These are phyloP conservation scores for Diploscapter pachys DNA, from an alignment of 1,140 invertebrate species.

Conservation along the genomic window DNA sequence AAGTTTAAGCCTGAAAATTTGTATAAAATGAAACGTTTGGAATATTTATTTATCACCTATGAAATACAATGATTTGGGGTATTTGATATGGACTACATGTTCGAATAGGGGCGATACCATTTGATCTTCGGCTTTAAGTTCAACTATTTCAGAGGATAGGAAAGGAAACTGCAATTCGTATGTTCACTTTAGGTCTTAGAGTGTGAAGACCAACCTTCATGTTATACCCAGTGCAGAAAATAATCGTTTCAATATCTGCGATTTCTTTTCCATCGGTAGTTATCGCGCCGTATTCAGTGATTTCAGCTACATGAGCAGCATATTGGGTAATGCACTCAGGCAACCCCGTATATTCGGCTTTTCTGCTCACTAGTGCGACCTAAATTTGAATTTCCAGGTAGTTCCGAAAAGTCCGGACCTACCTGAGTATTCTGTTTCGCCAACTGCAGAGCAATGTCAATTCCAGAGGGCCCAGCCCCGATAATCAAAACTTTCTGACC, in stretches of 20 bases:
- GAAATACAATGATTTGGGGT: constrained; percentile 73
- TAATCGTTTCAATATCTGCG: constrained; percentile 57
- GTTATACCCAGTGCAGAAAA: constrained; percentile 63
- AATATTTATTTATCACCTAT: constrained; percentile 64
- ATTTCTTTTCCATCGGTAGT: constrained; percentile 19
- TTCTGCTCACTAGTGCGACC: constrained; percentile 25
- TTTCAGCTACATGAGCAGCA: constrained; percentile 15
- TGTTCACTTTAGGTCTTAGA: too few species aligned
- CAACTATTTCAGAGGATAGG: constrained; percentile 46
- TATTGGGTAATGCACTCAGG: constrained; percentile 27
- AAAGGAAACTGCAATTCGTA: constrained; percentile 54
- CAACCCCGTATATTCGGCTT: constrained; percentile 23
- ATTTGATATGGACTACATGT: constrained; percentile 75
- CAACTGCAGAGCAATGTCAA: constrained; percentile 77
- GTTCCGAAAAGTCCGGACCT: constrained; percentile 5
- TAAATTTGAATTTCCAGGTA: constrained; percentile 5
- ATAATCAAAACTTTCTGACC: constrained; percentile 72
- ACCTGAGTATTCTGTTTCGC: constrained; percentile 68
- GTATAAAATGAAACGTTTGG: constrained; percentile 59
- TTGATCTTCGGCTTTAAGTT: constrained; percentile 70
- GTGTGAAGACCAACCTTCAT: neutral
- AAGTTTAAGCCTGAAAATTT: constrained; percentile 65
- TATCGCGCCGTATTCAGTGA: constrained; percentile 1
- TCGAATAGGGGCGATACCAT: constrained; percentile 80
- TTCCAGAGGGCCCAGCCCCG: constrained; percentile 81